Percentiles rank a stretch among this genome's conserved stretches.
These are phyloP conservation scores for Lithophane socia DNA, from an alignment of 2,888 invertebrate species.

Conservation along the genomic window DNA sequence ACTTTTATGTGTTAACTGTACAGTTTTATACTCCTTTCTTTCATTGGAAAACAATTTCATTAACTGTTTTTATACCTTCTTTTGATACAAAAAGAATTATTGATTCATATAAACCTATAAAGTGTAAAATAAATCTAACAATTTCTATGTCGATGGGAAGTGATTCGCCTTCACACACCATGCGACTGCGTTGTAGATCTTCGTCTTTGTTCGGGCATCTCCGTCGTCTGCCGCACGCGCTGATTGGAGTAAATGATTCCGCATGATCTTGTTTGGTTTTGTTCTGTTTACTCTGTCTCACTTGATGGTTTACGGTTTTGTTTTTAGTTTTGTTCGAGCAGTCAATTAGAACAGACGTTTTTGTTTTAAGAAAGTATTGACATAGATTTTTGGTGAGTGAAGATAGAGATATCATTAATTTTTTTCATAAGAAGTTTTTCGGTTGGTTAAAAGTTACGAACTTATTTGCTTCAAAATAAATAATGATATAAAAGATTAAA, in stretches of 20 bases:
- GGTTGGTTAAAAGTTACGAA: background rate
- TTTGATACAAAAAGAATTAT: conserved; percentile 11
- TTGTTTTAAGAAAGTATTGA: conserved; percentile 54
- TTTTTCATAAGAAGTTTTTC: no score
- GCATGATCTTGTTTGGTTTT: conserved; percentile 87
- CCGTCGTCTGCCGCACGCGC: conserved; percentile 73
- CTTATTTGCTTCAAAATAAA: background rate
- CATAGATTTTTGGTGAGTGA: conserved; percentile 38
- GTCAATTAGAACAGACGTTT: conserved; percentile 80
- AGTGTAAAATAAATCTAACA: conserved; percentile 34
- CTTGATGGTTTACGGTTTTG: conserved; percentile 77
- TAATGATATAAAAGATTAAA: no score
- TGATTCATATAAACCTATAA: conserved; percentile 20
- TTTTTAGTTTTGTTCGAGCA: conserved; percentile 76
- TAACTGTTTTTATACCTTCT: background rate
- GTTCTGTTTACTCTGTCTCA: conserved; percentile 83
- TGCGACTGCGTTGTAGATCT: conserved; percentile 65
- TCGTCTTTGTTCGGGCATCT: conserved; percentile 78
- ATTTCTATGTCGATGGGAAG: conserved; percentile 55
- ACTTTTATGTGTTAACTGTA: conserved; percentile 5
- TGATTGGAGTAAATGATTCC: conserved; percentile 89
- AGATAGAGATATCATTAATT: background rate
- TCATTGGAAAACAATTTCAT: background rate
- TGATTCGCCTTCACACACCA: conserved; percentile 57
- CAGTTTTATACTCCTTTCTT: background rate